These are phyloP conservation scores for Nebria salina DNA, from an alignment of 2,888 invertebrate genomes.

Conservation along the genomic window DNA sequence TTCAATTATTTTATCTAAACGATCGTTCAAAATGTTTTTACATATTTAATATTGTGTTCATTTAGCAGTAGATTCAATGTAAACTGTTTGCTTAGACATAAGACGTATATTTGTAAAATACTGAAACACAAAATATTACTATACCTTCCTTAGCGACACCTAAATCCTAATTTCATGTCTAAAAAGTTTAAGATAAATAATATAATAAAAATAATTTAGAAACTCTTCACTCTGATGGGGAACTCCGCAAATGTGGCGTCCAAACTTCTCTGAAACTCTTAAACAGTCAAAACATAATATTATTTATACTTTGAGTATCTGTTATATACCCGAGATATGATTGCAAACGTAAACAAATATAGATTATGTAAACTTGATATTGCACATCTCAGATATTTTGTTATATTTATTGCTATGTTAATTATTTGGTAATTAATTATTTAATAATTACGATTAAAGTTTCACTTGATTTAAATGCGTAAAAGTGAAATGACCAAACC, in stretches of 20 bases:
- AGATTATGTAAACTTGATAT: background rate
- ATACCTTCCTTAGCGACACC: conserved; percentile 43
- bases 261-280: conserved; percentile 41
- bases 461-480: too few relatives aligned
- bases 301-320: conserved; percentile 27
- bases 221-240: conserved; percentile 17
- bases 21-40: too few relatives aligned
- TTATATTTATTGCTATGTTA: background rate
- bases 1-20: too few relatives aligned
- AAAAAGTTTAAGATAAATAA: conserved; percentile 41
- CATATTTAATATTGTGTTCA: too few relatives aligned
- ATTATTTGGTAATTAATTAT: too few relatives aligned
- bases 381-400: conserved; percentile 29
- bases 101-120: conserved; percentile 28
- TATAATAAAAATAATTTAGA: conserved; percentile 41
- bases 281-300: conserved; percentile 36
- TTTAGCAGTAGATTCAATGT: background rate
- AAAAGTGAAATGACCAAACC: too few relatives aligned
- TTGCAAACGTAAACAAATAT: background rate
- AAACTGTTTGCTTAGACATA: conserved; percentile 9
- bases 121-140: conserved; percentile 45
- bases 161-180: conserved; percentile 45
- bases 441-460: too few relatives aligned
- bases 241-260: conserved; percentile 3
- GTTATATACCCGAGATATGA: conserved; percentile 24